Conservation (phyloP, 2,797 vertebrate species). For the Yasuhikotakia modesta region DNA sequence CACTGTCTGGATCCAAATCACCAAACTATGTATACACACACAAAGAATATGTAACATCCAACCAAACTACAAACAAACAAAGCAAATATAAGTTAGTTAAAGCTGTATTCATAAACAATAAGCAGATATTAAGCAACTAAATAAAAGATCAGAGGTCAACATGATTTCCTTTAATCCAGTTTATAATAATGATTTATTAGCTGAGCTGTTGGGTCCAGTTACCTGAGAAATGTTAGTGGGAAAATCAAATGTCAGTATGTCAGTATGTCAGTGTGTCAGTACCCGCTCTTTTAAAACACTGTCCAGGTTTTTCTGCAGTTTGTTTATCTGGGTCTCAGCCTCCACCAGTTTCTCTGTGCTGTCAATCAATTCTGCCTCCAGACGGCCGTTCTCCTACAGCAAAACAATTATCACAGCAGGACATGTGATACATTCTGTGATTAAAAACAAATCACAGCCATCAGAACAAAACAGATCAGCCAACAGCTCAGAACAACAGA, state of each 20-base stretch:
- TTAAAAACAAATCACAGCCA: background rate
- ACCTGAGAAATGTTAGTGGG: too few relatives aligned
- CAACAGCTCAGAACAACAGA: too few relatives aligned
- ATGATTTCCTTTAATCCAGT: too few relatives aligned
- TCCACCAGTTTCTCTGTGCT: conserved; percentile 81
- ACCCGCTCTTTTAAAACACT: conserved; percentile 90
- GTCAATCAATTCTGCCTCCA: conserved; percentile 89
- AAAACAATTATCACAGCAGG: conserved; percentile 22
- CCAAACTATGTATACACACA: conserved; percentile 87
- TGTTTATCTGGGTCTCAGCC: conserved; percentile 79
- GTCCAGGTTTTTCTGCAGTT: conserved; percentile 88
- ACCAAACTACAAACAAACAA: too few relatives aligned
- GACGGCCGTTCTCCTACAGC: conserved; percentile 86
- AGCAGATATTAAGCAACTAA: too few relatives aligned
- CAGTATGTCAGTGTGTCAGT: background rate
- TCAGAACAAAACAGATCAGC: background rate
- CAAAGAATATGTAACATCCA: background rate
- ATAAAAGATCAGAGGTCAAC: too few relatives aligned
- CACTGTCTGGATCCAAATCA: conserved; percentile 86
- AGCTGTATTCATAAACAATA: too few relatives aligned
- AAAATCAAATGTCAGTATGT: background rate
- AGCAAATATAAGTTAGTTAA: background rate
- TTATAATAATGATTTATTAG: too few relatives aligned
- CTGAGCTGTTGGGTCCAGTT: too few relatives aligned
- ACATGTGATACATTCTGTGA: background rate